Base-by-base conservation (phyloP, 2,888 invertebrate genomes). In the Andrena chrysosceles region DNA sequence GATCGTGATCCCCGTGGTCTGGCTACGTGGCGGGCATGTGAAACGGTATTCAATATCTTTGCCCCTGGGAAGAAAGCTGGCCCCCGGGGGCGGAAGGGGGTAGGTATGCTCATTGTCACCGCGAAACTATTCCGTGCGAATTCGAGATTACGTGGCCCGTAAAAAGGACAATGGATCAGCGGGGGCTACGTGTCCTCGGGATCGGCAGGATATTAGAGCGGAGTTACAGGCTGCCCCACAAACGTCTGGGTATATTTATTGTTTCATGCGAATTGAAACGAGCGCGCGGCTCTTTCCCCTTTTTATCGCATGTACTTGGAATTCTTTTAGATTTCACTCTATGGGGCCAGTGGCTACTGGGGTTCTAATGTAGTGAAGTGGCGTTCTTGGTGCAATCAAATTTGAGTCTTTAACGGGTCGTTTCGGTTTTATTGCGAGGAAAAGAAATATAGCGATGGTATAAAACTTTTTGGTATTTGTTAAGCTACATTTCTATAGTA, bases 21-120 rank as follows among this genome's bases (percentile, higher is more conserved):
- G 84, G 91, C 90, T 92, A 92, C 92, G 92, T 92, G 91, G 89
- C 83, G 90, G 88, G 92, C 92, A 92, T 92, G 91, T 92, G 91
- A 92, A 92, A 92, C 92, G 92, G 90, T 92, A 92, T 92, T 92
- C 92, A 92, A 92, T 92, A 92, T 92, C 91, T 88, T 89, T 89
- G 86, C 77, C 84, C 84, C 83, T 69, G 68, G 48, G 64, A 64
- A 82, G 81, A 68, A 68, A 81, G 72, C 56, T 67, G 48, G 54
- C 10, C 33, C 35, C 23, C 26, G 13, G 48, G 10, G 59, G 16
- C 26, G 63, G 54, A 23, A 67, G 42, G 60, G 72, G 56, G 73
- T 89, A 87, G 91, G 89, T 89, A 91, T 90, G 87, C 91, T 91
- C 90, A 91, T 91, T 92, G 91, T 92, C 91, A 89, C 87, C 90